Conservation (phyloP, 2,888 invertebrate genomes). For the Cotesia congregata region DNA sequence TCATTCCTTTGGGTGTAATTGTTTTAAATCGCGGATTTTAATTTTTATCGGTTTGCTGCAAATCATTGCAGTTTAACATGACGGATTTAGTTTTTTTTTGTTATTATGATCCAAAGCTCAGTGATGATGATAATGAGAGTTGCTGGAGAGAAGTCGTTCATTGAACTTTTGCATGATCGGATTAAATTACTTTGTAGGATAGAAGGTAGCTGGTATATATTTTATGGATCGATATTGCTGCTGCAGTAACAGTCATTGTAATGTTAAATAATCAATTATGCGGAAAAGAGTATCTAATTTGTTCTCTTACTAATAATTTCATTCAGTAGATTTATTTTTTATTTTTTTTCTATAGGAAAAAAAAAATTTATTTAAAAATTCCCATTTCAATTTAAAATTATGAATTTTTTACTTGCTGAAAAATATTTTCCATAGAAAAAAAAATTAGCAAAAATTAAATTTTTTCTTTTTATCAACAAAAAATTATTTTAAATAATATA, state of each 20-base stretch:
- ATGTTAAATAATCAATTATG: slow-evolving; percentile 5
- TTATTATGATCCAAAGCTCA: neutral
- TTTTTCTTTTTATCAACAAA: too few relatives aligned
- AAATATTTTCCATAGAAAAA: too few relatives aligned
- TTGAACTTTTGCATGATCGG: slow-evolving; percentile 39
- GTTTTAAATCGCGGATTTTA: too few relatives aligned
- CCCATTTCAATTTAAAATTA: too few relatives aligned
- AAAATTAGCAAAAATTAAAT: too few relatives aligned
- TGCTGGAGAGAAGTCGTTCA: slow-evolving; percentile 1
- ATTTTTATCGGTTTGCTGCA: too few relatives aligned
- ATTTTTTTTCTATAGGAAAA: neutral
- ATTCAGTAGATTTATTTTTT: neutral
- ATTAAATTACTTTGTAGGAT: slow-evolving; percentile 34
- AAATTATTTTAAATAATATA: too few relatives aligned
- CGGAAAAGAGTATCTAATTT: slow-evolving; percentile 10
- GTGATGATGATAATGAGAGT: neutral
- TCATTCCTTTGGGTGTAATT: too few relatives aligned
- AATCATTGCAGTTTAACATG: too few relatives aligned
- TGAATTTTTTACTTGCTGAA: too few relatives aligned
- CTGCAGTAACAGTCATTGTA: slow-evolving; percentile 15
- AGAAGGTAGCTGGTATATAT: slow-evolving; percentile 16
- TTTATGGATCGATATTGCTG: slow-evolving; percentile 34
- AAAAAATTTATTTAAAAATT: neutral
- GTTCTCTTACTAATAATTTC: neutral
- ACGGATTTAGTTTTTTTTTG: too few relatives aligned